Base-by-base conservation (phyloP, 2,888 invertebrate species). In the Dasypogon diadema region DNA sequence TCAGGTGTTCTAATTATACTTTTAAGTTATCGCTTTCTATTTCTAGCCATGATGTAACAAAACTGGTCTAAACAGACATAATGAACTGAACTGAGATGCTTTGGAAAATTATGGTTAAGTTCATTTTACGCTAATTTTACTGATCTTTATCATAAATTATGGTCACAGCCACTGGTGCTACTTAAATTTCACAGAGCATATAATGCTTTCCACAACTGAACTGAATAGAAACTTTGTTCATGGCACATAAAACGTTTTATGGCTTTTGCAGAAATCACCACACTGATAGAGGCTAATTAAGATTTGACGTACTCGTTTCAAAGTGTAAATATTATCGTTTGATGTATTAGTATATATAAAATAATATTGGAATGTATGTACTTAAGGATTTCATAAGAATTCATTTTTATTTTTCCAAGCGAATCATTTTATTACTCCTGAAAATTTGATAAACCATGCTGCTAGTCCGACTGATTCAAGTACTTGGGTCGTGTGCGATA, bases 1-100 rank as follows among this genome's bases (percentile, higher is more conserved):
- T 42, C 60, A 60, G 60, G 60, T 60, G 37, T 16, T 34, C 60
- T 60, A 60, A 60, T 60, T 60, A 60, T 60, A 60, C 37, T 60
- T 37, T 37, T 37, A 12, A 10, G 37, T 18, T 18, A 18, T 14
- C 24, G 18, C 2, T 22, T 22, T 34, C 60, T 60, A 60, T 60
- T 60, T 60, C 37, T 8, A 60, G 60, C n/a, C 4, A 34, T 60
- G 60, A 60, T 37, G 60, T 37, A 37, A 60, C 12, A 42, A 42
- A 30, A 3, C 4, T 5, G 30, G 42, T 42, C 8, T 12, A 42
- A n/a, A 42, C n/a, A 42, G 3, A 3, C 2, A 8, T 42, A 42
- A 42, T 42, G 8, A 12, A n/a, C 42, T 42, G n/a, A n/a, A 30
- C 30, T 30, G 30, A 30, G 30, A 30, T 30, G 8, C 30, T 30